Base-by-base conservation (phyloP, 2,113 vertebrate species). In the Nothocercus nigrocapillus region DNA sequence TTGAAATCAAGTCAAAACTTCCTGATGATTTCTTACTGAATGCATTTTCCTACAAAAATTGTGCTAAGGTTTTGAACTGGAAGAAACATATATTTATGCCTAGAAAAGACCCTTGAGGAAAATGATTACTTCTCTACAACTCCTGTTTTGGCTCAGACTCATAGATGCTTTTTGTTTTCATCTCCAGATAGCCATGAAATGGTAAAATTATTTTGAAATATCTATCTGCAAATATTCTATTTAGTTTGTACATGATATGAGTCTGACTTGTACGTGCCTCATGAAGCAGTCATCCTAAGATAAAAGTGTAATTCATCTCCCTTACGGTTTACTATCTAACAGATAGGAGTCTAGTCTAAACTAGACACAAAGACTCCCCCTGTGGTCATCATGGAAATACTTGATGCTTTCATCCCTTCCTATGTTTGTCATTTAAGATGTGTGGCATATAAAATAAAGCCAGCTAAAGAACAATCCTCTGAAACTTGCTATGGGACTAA, bases 1-100 rank as follows among this genome's bases (percentile, higher is more conserved):
- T 81, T 93, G 68, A 94, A 95, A 94, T 78, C 9, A 90, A 64
- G 59, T 86, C 42, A 90, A 88, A 78, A 78, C 54, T 88, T 90
- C 45, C 61, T 82, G 45, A 93, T 73, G 36, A 88, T 68, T 86
- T 82, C 61, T 67, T 86, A 61, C 44, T 78, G 86, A 86, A 93
- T 2, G 2, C 7, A 11, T 72, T 90, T 92, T 81, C 27, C 90
- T 84, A 64, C 83, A 78, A 83, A 83, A 88, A 93, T 56, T 63
- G 7, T 18, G 77, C n/a, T 88, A 78, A 81, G 68, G 16, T 81
- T 90, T 88, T 90, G 68, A 90, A 92, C 56, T 54, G 54, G 34
- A 42, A 74, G 51, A 88, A 83, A 61, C 25, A n/a, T 49, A 5
- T n/a, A 90, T 94, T 88, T 92, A 51, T 85, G 73, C 34, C 34